Evolutionary conservation across 2,797 vertebrate genomes (phyloP), one percentile per base, ranked within the genome.

Genomic region (Cryptoprocta ferox): DNA sequence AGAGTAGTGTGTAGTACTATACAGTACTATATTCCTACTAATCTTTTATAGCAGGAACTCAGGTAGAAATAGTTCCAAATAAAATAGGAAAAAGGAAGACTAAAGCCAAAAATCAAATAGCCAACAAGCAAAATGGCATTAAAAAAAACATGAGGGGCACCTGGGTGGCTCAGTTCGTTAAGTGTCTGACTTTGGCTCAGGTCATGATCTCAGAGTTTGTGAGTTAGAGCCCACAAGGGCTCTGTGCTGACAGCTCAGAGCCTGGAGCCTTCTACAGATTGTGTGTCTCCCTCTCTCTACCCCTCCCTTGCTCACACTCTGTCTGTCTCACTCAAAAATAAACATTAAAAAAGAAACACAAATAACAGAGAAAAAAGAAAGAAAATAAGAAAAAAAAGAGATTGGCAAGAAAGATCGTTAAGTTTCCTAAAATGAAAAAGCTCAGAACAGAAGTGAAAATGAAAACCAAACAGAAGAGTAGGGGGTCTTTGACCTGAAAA

Each of bases 51-150:
- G 50, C 50, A 75, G 53, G 24, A 93, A 24, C 30, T 89, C 5
- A 68, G 24, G 6, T 76, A 76, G 39, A 92, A 95, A 91, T 37
- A 88, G 61, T 24, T 79, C 61, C 75, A 85, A 96, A 97, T 61
- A 92, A 93, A 91, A 80, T 4, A 81, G 28, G 10, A 53, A 91
- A 97, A 96, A 53, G 18, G 79, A 80, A 83, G 79, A 19, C 9
- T 32, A 65, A 95, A 24, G 39, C 12, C n/a, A 35, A 66, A 84
- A 84, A 39, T 85, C n/a, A 86, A 81, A 32, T 24, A 18, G 10
- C 48, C 94, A 59, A 63, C 10, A 88, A 61, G 19, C 0, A 85
- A 95, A 88, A 66, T 32, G 19, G 42, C 11, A 42, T 56, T 14
- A 28, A 16, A 75, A 73, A 63, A 63, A 63, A 30, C 21, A 59